A percentile compares a stretch with the other conserved stretches of the same genome.
These are phyloP conservation scores for Choristoneura rosaceana DNA, from an alignment of 2,888 invertebrate species.

Conservation along the genomic window DNA sequence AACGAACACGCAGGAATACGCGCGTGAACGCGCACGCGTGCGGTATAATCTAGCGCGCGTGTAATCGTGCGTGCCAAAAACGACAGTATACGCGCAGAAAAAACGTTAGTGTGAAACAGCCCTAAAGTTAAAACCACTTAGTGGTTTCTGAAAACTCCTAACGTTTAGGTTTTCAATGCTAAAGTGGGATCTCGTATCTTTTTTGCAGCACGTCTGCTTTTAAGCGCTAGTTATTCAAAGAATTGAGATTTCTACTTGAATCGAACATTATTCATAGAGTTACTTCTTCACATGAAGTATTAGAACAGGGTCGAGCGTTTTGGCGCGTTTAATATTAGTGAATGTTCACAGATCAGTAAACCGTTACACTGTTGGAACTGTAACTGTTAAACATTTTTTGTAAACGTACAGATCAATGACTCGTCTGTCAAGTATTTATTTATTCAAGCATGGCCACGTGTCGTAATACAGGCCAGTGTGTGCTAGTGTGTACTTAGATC, in stretches of 20 bases:
- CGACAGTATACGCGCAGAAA: no score
- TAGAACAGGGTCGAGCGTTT: slow-evolving; percentile 11
- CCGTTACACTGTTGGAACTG: slow-evolving; percentile 38
- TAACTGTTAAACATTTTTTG: slow-evolving; percentile 32
- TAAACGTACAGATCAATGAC: slow-evolving; percentile 33
- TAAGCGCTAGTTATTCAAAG: neutral
- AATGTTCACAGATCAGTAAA: slow-evolving; percentile 38
- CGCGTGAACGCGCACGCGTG: no score
- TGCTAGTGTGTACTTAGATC: neutral
- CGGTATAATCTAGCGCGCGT: no score
- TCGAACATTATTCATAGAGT: neutral
- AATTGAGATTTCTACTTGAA: neutral
- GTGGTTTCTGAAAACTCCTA: no score
- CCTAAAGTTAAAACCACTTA: no score
- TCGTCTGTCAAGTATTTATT: slow-evolving; percentile 22
- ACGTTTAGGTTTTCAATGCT: no score
- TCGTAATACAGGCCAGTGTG: slow-evolving; percentile 1
- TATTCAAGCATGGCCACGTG: neutral
- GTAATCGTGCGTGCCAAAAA: no score
- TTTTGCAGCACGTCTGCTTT: neutral
- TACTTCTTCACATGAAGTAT: neutral
- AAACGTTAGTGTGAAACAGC: no score
- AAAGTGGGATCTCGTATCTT: neutral
- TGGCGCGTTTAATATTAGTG: slow-evolving; percentile 12
- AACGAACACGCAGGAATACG: no score